phyloP scores from a whole-genome alignment of 1,140 invertebrate genomes.

The Philotrypesis tridentata region DNA sequence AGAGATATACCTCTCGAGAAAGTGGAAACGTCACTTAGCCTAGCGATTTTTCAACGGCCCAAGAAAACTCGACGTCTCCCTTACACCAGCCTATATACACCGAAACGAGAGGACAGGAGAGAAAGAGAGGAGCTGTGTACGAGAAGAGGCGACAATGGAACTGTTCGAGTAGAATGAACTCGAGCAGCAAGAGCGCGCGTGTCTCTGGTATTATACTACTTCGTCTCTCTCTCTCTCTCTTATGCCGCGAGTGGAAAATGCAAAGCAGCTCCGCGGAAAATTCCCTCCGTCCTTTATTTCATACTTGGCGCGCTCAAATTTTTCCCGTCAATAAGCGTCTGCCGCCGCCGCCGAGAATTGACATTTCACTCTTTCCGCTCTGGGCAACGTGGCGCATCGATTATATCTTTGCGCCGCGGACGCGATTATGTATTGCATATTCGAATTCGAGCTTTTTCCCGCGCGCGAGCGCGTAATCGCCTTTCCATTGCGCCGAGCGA shows the following conservation, averaged over 20 bases:
- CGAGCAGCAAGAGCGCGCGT: neutral
- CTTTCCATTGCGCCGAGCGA: no score
- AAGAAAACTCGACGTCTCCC: neutral
- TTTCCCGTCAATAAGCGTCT: slow-evolving; percentile 7
- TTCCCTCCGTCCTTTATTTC: neutral
- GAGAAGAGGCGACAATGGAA: neutral
- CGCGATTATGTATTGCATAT: no score
- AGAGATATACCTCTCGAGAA: neutral
- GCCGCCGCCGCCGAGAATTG: slow-evolving; percentile 6
- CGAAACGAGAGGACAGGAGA: neutral
- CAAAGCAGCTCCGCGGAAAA: neutral
- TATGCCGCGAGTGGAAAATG: neutral
- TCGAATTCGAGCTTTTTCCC: no score
- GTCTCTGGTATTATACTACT: neutral
- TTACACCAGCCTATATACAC: neutral
- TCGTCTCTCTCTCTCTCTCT: neutral
- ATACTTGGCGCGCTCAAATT: slow-evolving; percentile 2
- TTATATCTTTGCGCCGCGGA: neutral
- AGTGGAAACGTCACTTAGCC: neutral
- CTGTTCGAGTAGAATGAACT: neutral
- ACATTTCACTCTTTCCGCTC: slow-evolving; percentile 6
- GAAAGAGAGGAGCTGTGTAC: neutral
- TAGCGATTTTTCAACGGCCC: neutral
- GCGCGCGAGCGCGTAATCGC: no score
- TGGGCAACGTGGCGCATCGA: neutral